Percentiles rank a stretch among this genome's conserved stretches.
These are phyloP conservation scores for Alentia gelatinosa DNA, from an alignment of 2,888 invertebrate genomes.

Conservation along the genomic window DNA sequence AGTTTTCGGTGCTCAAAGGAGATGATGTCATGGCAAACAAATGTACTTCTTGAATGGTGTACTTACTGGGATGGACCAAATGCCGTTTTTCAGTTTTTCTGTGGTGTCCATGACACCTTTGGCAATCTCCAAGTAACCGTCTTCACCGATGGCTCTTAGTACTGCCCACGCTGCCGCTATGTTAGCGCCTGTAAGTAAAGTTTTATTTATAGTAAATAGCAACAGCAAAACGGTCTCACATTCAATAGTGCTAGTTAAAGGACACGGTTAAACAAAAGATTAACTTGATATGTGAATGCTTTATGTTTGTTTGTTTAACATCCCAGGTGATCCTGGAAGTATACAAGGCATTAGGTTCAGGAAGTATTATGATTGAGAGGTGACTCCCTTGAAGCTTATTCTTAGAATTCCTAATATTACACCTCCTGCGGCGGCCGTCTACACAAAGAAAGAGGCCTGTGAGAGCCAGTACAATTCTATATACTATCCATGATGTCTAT, in stretches of 20 bases:
- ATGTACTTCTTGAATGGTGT: no score
- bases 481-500: neutral
- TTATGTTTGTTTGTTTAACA: neutral
- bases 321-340: no score
- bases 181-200: constrained; percentile 73
- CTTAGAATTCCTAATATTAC: no score
- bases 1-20: no score
- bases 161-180: constrained; percentile 78
- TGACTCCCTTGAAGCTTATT: no score
- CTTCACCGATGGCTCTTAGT: constrained; percentile 73
- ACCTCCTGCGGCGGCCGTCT: no score
- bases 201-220: no score
- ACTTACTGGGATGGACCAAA: constrained; percentile 70
- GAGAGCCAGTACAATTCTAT: neutral
- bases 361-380: no score
- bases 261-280: neutral
- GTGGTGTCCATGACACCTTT: constrained; percentile 74
- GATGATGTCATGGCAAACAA: no score
- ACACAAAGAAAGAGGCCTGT: no score
- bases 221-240: no score
- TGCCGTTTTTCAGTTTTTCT: constrained; percentile 70
- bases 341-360: no score
- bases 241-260: neutral
- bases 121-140: constrained; percentile 74
- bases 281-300: neutral